Evolutionary conservation across 2,888 invertebrate species (phyloP), one percentile per base, ranked within the genome.

Genomic region (Pherbina coryleti): DNA sequence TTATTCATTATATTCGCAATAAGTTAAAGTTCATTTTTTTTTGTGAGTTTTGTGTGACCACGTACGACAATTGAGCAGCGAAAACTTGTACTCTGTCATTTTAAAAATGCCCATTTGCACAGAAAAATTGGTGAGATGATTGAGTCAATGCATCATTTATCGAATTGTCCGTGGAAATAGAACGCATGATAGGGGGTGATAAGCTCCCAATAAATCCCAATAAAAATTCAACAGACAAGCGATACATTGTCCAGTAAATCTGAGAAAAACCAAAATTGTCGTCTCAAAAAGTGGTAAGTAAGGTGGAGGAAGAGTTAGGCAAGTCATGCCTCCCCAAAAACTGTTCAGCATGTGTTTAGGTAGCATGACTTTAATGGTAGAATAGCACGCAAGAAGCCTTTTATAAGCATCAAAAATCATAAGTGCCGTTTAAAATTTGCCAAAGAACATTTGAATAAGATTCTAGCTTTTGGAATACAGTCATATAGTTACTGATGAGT

Each of bases 241-340:
- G 71, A n/a, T 79, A 67, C 62, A 76, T 79, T 55, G 51, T 80
- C 11, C 70, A 78, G 73, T 81, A 81, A 77, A 72, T 82, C 2
- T 74, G 76, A n/a, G 70, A 79, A 66, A 79, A 78, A n/a, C 78
- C 79, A 28, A 79, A 57, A 49, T 57, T 79, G 73, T 75, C 74
- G 17, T 80, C 82, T 51, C 75, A 70, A 70, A 80, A 79, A 73
- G 67, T 77, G 14, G 66, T 70, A 19, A 37, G 14, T 53, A 31
- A 77, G 37, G 75, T 78, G 71, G 53, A 79, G 25, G 49, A 28
- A 25, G 70, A 76, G 37, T 31, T 79, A 37, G 62, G 53, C n/a
- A n/a, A n/a, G n/a, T n/a, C n/a, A n/a, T n/a, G n/a, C n/a, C n/a
- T n/a, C n/a, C n/a, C n/a, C n/a, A n/a, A 3, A 79, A 78, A 75